These are phyloP conservation scores for Ctena decussata DNA, from an alignment of 2,888 invertebrate species.

Conservation along the genomic window DNA sequence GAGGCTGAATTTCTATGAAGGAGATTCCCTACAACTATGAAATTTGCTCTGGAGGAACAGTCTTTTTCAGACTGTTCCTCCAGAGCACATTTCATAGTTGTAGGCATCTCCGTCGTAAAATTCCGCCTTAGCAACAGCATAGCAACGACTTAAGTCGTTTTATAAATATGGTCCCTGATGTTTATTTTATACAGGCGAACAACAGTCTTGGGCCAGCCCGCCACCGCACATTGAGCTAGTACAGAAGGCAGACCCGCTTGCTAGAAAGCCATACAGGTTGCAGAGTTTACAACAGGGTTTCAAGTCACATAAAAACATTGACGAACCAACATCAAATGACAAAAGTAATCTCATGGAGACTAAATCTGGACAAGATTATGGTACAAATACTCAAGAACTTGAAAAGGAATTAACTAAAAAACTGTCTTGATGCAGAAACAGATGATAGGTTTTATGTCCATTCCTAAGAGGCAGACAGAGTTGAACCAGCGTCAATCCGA, in stretches of 20 bases:
- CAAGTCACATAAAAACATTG: not conserved
- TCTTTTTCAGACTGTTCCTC: no score
- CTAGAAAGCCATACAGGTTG: slow-evolving; percentile 66
- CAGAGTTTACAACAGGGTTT: slow-evolving; percentile 23
- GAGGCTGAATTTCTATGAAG: no score
- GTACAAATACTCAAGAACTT: slow-evolving; percentile 14
- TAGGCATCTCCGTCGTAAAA: no score
- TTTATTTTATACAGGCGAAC: slow-evolving; percentile 60
- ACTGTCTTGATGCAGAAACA: not conserved
- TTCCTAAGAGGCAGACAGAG: no score
- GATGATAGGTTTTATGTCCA: no score
- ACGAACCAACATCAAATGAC: not conserved
- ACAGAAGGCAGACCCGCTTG: slow-evolving; percentile 71
- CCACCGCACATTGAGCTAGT: slow-evolving; percentile 66
- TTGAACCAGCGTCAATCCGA: no score
- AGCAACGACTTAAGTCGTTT: no score
- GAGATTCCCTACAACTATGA: no score
- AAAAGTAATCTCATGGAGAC: not conserved
- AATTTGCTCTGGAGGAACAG: no score
- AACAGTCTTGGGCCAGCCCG: slow-evolving; percentile 72
- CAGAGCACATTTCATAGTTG: no score
- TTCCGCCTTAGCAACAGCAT: no score
- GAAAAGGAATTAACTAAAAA: slow-evolving; percentile 11
- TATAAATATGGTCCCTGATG: not conserved
- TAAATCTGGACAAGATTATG: slow-evolving; percentile 12